Percentiles rank a stretch among this genome's conserved stretches.
Conservation (phyloP, 1,140 invertebrate species). For the Onthophagus taurus region DNA sequence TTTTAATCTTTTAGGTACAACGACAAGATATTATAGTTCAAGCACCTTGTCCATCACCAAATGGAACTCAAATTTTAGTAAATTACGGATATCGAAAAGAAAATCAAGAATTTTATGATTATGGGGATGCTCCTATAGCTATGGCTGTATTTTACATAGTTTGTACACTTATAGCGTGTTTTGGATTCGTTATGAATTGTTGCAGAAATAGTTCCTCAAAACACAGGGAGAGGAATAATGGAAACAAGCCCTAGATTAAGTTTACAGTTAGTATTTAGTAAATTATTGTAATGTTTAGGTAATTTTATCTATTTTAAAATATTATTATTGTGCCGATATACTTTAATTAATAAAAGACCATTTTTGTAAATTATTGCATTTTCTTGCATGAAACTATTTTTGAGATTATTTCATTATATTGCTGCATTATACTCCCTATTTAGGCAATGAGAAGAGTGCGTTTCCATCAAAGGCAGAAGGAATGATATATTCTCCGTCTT, state of each 20-base stretch:
- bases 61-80: slow-evolving; percentile 60
- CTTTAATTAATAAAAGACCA: too few species aligned
- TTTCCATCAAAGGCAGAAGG: too few species aligned
- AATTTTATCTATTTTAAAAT: too few species aligned
- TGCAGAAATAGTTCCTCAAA: slow-evolving; percentile 28
- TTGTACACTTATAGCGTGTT: slow-evolving; percentile 46
- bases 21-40: slow-evolving; percentile 75
- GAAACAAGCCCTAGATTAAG: slow-evolving; percentile 6
- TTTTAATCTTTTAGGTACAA: slow-evolving; percentile 50
- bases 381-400: too few species aligned
- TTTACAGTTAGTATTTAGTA: too few species aligned
- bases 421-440: too few species aligned
- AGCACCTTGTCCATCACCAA: slow-evolving; percentile 62
- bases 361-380: too few species aligned
- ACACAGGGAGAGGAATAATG: neutral
- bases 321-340: too few species aligned
- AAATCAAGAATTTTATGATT: slow-evolving; percentile 34
- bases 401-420: too few species aligned
- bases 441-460: too few species aligned
- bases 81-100: slow-evolving; percentile 46
- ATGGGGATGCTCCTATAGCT: slow-evolving; percentile 46
- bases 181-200: slow-evolving; percentile 50
- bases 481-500: too few species aligned
- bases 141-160: slow-evolving; percentile 48
- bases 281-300: too few species aligned